Conservation (phyloP, 2,113 vertebrate species). For the Corythoichthys haematopterus region DNA sequence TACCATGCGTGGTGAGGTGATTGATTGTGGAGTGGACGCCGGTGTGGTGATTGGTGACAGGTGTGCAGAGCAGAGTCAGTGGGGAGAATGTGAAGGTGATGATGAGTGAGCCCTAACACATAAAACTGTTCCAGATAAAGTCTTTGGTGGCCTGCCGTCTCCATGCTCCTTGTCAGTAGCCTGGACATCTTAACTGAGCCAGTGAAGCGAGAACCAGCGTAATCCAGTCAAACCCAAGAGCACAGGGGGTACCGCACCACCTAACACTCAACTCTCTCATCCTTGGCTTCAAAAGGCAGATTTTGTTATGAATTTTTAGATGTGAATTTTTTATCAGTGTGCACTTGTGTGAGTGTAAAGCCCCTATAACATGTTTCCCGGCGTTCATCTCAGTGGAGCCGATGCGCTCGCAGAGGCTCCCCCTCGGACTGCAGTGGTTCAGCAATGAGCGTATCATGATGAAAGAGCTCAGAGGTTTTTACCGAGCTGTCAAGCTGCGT, state of each 20-base stretch:
- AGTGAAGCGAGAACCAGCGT: not conserved
- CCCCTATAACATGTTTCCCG: conserved; percentile 8
- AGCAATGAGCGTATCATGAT: conserved; percentile 50
- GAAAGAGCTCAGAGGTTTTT: conserved; percentile 49
- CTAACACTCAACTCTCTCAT: not conserved
- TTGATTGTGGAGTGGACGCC: too few relatives aligned
- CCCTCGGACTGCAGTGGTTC: conserved; percentile 23
- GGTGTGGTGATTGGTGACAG: too few relatives aligned
- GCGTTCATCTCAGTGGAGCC: conserved; percentile 14
- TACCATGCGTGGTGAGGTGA: too few relatives aligned
- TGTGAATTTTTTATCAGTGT: not conserved
- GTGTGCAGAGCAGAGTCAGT: too few relatives aligned
- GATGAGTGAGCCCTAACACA: too few relatives aligned
- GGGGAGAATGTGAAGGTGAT: too few relatives aligned
- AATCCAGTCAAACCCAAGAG: not conserved
- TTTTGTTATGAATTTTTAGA: not conserved
- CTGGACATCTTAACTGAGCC: not conserved
- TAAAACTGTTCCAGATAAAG: not conserved
- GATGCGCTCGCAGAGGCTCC: conserved; percentile 20
- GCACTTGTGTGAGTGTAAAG: not conserved
- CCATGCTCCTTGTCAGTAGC: not conserved
- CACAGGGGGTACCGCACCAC: not conserved
- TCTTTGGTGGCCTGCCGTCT: not conserved
- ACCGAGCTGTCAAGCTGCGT: conserved; percentile 39
- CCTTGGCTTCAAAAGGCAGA: not conserved